Evolutionary conservation across 2,888 invertebrate species (phyloP).

Genomic region (Chymomyza caudatula): DNA sequence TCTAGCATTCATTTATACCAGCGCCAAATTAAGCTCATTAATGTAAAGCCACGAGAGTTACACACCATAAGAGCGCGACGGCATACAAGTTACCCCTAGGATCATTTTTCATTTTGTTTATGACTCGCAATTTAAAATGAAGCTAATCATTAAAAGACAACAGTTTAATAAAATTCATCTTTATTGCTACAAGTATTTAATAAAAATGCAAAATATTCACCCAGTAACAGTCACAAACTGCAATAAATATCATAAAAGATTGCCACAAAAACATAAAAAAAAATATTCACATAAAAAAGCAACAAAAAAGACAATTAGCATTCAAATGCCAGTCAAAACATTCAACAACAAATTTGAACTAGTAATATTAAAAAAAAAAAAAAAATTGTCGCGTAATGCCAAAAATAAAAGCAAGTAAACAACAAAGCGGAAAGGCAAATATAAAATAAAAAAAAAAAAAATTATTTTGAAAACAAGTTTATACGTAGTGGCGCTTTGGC

Average conservation of each 20-base stretch:
- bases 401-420: slow-evolving; percentile 23
- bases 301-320: slow-evolving; percentile 41
- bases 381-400: slow-evolving; percentile 26
- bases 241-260: too few species aligned
- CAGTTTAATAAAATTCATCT: neutral
- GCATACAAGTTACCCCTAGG: too few species aligned
- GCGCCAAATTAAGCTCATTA: too few species aligned
- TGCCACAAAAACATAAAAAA: too few species aligned
- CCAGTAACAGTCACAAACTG: too few species aligned
- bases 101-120: too few species aligned
- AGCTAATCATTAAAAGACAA: too few species aligned
- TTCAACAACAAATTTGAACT: slow-evolving; percentile 25
- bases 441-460: slow-evolving; percentile 6
- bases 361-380: slow-evolving; percentile 18
- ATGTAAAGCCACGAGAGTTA: too few species aligned
- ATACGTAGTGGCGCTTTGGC: neutral
- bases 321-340: slow-evolving; percentile 48
- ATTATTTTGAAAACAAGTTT: slow-evolving; percentile 2
- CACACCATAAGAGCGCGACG: too few species aligned
- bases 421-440: slow-evolving; percentile 16
- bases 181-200: neutral
- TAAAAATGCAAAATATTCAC: neutral
- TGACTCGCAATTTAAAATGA: too few species aligned
- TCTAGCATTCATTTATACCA: too few species aligned
- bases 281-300: slow-evolving; percentile 4